Base-by-base conservation (phyloP, 2,888 invertebrate genomes). In the Microctonus hyperodae region DNA sequence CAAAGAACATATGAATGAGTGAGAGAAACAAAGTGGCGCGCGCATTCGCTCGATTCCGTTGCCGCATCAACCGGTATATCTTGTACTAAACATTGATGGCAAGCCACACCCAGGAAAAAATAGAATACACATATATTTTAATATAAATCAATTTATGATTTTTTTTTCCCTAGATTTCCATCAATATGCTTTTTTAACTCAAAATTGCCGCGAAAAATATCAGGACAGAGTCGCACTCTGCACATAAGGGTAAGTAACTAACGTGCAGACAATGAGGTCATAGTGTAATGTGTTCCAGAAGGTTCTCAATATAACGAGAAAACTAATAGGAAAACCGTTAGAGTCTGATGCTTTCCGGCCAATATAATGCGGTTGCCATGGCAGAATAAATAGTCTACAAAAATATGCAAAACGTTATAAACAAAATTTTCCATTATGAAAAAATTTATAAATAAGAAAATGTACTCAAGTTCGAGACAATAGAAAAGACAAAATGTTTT, bases 31-130 rank as follows among this genome's bases (percentile, higher is more conserved):
- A 40, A 33, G 35, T 11, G 83, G 83, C 83, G 83, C 80, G 81
- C 83, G 83, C 83, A 83, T 64, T 69, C 78, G 81, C 66, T 83
- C 83, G 79, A 83, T 83, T 78, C 76, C 76, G 75, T 72, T 77
- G 79, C 76, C 78, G 79, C 79, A 76, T 77, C 75, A 78, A 79
- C 76, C 75, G 76, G 74, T 72, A 71, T 74, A 69, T 73, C 70
- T 68, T 65, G 16, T 44, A 53, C 70, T 69, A 69, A 70, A 70
- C 72, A 69, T 58, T 64, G 35, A 64, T 70, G 58, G 50, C 58
- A 75, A 73, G 81, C 81, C 81, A 81, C 81, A 79, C 81, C 81
- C 81, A 77, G 69, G 66, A 69, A 37, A 58, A 64, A 69, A 62
- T 40, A 44, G 16, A 16, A n/a, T 7, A n/a, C 16, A 44, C 44